Percentiles rank a stretch among this genome's conserved stretches.
Conservation (phyloP, 1,140 invertebrate species). For the Tetragonula clypearis region DNA sequence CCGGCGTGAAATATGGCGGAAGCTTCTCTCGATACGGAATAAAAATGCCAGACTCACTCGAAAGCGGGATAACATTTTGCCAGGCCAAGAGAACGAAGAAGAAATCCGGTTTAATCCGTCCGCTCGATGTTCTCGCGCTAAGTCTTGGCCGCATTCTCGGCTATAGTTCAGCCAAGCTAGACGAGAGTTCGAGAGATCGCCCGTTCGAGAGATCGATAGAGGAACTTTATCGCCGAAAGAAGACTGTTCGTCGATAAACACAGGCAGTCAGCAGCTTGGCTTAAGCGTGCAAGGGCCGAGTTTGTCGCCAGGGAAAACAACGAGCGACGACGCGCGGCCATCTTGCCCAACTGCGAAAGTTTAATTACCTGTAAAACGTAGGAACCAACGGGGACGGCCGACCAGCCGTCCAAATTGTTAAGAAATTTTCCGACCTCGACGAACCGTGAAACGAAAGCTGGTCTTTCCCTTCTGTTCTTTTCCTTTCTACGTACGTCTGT, state of each 20-base stretch:
- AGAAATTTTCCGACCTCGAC: background rate
- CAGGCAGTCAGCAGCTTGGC: background rate
- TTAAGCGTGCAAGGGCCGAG: background rate
- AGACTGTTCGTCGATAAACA: background rate
- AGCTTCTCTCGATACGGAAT: constrained; percentile 8
- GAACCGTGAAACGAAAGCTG: background rate
- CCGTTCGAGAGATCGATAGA: constrained; percentile 39
- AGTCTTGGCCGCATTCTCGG: constrained; percentile 12
- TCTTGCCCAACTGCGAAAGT: constrained; percentile 45
- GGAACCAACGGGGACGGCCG: constrained; percentile 3
- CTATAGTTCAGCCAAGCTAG: background rate
- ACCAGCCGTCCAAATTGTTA: background rate
- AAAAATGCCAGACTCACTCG: background rate
- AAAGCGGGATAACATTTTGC: constrained; percentile 18
- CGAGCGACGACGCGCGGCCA: background rate
- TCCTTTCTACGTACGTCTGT: background rate
- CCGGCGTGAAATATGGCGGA: background rate
- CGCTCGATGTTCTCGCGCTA: constrained; percentile 4
- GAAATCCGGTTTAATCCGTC: constrained; percentile 45
- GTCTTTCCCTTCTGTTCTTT: background rate
- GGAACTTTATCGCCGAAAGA: constrained; percentile 18
- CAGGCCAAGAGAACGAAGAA: background rate
- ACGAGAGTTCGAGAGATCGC: background rate
- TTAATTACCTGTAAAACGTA: constrained; percentile 62
- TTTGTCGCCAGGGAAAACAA: background rate